A percentile compares a stretch with the other conserved stretches of the same genome.
Evolutionary conservation across 2,888 invertebrate genomes (phyloP).

Genomic region (Caradrina clavipalpis): DNA sequence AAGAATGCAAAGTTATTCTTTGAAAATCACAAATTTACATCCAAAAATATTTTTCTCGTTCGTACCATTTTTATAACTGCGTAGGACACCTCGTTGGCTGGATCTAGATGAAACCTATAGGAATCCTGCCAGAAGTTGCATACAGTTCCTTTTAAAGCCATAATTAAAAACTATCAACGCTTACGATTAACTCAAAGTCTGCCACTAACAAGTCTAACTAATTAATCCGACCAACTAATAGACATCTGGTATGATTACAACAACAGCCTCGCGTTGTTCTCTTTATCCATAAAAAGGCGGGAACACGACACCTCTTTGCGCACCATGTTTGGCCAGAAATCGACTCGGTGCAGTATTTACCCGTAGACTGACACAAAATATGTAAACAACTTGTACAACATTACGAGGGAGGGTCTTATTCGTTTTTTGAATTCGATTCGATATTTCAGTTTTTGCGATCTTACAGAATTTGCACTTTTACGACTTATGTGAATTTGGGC

Average conservation of each 20-base stretch:
- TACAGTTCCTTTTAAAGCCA: not conserved
- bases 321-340: constrained; percentile 73
- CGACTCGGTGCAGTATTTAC: constrained; percentile 55
- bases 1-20: not conserved
- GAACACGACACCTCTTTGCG: constrained; percentile 60
- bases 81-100: too few relatives aligned
- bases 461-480: not conserved
- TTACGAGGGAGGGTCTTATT: constrained; percentile 15
- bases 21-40: not conserved
- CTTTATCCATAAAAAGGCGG: constrained; percentile 74
- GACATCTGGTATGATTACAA: constrained; percentile 54
- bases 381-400: constrained; percentile 29
- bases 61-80: too few relatives aligned
- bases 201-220: constrained; percentile 41
- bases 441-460: not conserved
- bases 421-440: constrained; percentile 1
- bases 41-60: not conserved
- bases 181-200: constrained; percentile 18
- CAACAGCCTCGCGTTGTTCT: constrained; percentile 67
- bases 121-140: not conserved
- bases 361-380: constrained; percentile 48
- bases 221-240: constrained; percentile 38
- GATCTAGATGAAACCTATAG: not conserved
- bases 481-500: not conserved
- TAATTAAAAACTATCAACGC: constrained; percentile 2